Evolutionary conservation across 2,113 vertebrate genomes (phyloP).

Genomic region (Girardinichthys multiradiatus): DNA sequence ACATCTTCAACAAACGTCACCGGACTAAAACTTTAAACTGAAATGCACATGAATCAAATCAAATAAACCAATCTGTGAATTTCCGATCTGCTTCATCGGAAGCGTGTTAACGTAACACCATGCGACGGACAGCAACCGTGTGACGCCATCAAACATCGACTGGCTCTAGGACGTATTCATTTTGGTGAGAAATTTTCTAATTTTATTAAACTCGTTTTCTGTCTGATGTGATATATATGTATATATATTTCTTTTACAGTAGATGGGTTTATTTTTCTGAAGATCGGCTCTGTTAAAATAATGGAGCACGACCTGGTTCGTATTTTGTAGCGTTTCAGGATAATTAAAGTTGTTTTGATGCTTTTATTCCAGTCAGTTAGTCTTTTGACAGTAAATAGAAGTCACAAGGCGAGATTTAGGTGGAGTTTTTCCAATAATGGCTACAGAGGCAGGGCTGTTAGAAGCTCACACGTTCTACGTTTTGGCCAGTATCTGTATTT

Average conservation of each 20-base stretch:
- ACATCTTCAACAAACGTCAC: background rate
- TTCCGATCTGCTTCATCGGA: background rate
- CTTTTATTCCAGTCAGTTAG: no score
- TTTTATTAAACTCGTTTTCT: background rate
- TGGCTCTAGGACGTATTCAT: fast-evolving
- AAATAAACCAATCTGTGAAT: background rate
- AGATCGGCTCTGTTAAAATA: no score
- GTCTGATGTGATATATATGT: no score
- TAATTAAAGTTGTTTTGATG: no score
- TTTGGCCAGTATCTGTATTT: no score
- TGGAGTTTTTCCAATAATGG: background rate
- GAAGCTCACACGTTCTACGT: background rate
- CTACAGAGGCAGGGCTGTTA: background rate
- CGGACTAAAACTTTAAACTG: no score
- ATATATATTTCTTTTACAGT: no score
- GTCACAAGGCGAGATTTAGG: no score
- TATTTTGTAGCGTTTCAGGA: no score
- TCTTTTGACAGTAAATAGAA: no score
- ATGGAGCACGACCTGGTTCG: no score
- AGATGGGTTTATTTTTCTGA: no score
- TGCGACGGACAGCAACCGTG: background rate
- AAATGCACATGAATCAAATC: background rate
- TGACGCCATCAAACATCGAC: constrained; percentile 53
- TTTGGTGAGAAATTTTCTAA: background rate
- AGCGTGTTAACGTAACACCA: background rate